Percentiles rank a stretch among this genome's conserved stretches.
phyloP scores from a whole-genome alignment of 92 coral and sea anemone species.

The Parazoanthus atlanticus region DNA sequence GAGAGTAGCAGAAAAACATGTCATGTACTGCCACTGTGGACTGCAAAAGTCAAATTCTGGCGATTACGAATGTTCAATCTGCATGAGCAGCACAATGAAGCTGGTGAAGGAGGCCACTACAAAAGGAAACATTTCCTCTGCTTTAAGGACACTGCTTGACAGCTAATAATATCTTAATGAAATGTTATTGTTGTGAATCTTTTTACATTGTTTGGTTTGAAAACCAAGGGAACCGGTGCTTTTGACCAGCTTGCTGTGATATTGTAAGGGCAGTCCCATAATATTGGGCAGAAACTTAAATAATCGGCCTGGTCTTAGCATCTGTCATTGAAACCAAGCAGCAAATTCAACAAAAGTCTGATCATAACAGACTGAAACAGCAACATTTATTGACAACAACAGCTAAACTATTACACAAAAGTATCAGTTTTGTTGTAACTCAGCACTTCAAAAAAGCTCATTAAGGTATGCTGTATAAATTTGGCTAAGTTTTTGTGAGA shows the following conservation, averaged over 20 bases:
- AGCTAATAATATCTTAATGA: conserved; percentile 6
- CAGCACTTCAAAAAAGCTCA: conserved; percentile 31
- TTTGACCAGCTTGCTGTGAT: conserved; percentile 41
- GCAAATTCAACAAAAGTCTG: conserved; percentile 29
- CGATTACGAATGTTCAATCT: conserved; percentile 32
- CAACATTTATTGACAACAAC: conserved; percentile 32
- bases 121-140: conserved; percentile 17
- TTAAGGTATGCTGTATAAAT: conserved; percentile 34
- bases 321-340: conserved; percentile 4
- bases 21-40: conserved; percentile 65
- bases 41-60: conserved; percentile 35
- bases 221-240: conserved; percentile 37
- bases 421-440: conserved; percentile 29
- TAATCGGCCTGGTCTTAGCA: conserved; percentile 43
- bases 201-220: conserved; percentile 40
- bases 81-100: conserved; percentile 44
- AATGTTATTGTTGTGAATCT: conserved; percentile 16
- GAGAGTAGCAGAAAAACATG: conserved; percentile 47
- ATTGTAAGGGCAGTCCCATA: conserved; percentile 1
- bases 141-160: conserved; percentile 43
- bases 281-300: conserved; percentile 21
- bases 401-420: conserved; percentile 41
- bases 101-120: conserved; percentile 43
- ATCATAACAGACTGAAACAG: conserved; percentile 24
- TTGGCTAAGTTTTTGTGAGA: conserved; percentile 35